phyloP scores from a whole-genome alignment of 1,140 invertebrate species.

The Carcinoscorpius rotundicauda region DNA sequence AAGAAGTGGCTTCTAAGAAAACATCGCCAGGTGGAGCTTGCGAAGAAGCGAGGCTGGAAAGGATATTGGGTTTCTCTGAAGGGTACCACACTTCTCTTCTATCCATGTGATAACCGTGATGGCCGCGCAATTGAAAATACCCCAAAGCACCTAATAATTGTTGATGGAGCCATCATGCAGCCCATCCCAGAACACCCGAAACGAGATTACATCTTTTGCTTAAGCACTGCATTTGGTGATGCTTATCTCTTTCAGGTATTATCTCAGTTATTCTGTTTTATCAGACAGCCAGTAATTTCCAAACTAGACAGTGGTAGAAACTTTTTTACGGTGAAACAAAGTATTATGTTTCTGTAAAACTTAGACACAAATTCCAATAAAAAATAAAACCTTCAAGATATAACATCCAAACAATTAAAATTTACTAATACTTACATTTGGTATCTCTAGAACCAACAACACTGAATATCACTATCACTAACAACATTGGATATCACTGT shows the following conservation, averaged over 20 bases:
- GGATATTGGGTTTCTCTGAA: conserved; percentile 97
- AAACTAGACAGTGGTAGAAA: no score
- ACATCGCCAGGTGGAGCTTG: conserved; percentile 82
- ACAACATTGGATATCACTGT: no score
- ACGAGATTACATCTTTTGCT: conserved; percentile 92
- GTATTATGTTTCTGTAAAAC: no score
- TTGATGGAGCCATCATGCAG: conserved; percentile 95
- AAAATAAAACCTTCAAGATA: no score
- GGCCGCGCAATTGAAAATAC: conserved; percentile 66
- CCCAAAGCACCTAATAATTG: conserved; percentile 89
- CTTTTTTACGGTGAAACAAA: no score
- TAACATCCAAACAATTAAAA: no score
- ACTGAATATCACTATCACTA: no score
- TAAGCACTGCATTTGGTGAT: conserved; percentile 95
- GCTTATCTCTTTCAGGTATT: conserved; percentile 90
- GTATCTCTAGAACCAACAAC: no score
- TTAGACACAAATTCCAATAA: no score
- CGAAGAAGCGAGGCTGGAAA: conserved; percentile 91
- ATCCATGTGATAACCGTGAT: conserved; percentile 51
- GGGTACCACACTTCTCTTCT: conserved; percentile 91
- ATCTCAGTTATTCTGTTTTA: no score
- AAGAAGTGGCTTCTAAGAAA: conserved; percentile 97
- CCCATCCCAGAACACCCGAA: conserved; percentile 97
- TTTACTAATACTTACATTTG: no score
- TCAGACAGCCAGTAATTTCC: no score